Evolutionary conservation across 2,113 vertebrate genomes (phyloP).

Genomic region (Malurus melanocephalus): DNA sequence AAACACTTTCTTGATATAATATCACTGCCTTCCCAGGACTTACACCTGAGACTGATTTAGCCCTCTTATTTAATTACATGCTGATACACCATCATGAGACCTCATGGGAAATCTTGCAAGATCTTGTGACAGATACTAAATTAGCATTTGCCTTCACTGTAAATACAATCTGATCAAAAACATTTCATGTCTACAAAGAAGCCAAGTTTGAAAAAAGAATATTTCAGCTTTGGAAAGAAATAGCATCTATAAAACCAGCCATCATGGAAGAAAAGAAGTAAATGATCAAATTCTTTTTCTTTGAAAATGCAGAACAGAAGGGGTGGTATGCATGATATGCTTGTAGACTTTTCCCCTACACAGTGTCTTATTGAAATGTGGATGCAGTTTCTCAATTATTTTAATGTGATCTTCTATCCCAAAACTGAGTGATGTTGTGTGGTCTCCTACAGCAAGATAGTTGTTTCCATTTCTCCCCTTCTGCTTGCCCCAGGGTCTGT

Average conservation of each 20-base stretch:
- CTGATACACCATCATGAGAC: slow-evolving; percentile 16
- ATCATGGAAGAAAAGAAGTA: neutral
- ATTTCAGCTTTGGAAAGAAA: neutral
- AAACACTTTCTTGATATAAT: neutral
- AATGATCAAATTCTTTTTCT: neutral
- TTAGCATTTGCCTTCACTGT: neutral
- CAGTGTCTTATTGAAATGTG: neutral
- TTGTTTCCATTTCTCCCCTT: neutral
- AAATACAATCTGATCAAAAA: slow-evolving; percentile 32
- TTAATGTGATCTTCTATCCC: neutral
- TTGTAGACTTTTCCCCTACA: neutral
- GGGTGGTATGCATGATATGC: neutral
- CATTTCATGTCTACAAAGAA: slow-evolving; percentile 11
- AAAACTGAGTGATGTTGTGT: neutral
- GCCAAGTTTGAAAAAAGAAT: neutral
- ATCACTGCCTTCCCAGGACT: neutral
- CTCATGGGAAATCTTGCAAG: slow-evolving; percentile 40
- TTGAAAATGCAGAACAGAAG: neutral
- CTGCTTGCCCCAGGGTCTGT: neutral
- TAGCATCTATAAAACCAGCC: neutral
- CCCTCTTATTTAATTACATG: slow-evolving; percentile 38
- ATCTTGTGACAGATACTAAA: slow-evolving; percentile 45
- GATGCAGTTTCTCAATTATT: neutral
- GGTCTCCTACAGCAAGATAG: neutral
- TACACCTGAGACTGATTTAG: neutral